Evolutionary conservation across 2,888 invertebrate genomes (phyloP).

Genomic region (Netelia virgata): DNA sequence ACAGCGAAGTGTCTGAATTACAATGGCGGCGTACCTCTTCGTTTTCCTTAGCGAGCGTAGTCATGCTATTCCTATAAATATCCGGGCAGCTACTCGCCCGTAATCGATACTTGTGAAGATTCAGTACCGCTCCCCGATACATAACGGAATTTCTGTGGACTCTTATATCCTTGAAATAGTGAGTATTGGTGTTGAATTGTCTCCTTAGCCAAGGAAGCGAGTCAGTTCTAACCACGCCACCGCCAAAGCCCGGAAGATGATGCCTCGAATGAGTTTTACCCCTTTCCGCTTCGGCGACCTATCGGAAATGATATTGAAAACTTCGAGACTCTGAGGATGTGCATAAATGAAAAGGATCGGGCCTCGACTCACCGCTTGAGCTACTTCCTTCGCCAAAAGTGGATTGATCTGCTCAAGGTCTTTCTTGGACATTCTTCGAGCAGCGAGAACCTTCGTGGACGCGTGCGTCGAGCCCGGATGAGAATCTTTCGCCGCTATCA

Average conservation of each 20-base stretch:
- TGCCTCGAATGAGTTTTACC: constrained; percentile 78
- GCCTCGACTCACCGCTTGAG: constrained; percentile 73
- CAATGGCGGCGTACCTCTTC: constrained; percentile 87
- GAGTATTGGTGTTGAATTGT: constrained; percentile 88
- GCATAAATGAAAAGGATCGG: neutral
- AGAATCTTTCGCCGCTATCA: constrained; percentile 66
- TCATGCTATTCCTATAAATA: constrained; percentile 95
- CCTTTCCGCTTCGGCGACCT: constrained; percentile 77
- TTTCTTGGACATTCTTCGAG: constrained; percentile 77
- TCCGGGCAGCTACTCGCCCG: constrained; percentile 96
- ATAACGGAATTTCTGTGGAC: constrained; percentile 93
- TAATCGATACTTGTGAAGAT: constrained; percentile 92
- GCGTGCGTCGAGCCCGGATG: constrained; percentile 73
- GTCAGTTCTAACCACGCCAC: constrained; percentile 80
- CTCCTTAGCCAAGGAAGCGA: constrained; percentile 86
- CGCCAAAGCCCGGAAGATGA: constrained; percentile 74
- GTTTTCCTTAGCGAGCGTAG: constrained; percentile 91
- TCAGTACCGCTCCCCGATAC: constrained; percentile 94
- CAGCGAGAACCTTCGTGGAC: constrained; percentile 75
- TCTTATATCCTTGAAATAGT: constrained; percentile 90
- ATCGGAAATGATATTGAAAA: constrained; percentile 7
- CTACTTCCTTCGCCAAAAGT: constrained; percentile 76
- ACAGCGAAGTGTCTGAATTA: too few relatives aligned
- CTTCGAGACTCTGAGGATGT: neutral
- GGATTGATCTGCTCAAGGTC: constrained; percentile 80